phyloP scores from a whole-genome alignment of 1,140 invertebrate genomes.

The Cyclina sinensis region DNA sequence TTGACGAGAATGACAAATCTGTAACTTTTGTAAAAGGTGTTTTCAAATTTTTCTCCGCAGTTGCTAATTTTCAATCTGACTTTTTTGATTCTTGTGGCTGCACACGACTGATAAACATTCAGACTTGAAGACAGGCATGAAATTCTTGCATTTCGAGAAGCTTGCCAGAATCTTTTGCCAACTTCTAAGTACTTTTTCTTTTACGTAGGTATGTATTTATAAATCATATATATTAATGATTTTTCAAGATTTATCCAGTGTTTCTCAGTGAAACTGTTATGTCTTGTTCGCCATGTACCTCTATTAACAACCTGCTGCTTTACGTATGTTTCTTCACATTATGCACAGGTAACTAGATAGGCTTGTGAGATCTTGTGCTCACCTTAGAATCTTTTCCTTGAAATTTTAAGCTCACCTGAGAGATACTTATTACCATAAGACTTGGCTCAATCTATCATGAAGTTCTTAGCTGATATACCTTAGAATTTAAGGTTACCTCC shows the following conservation, averaged over 20 bases:
- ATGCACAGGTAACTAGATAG: too few species aligned
- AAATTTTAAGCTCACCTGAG: too few species aligned
- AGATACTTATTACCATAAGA: too few species aligned
- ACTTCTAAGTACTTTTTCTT: conserved; percentile 40
- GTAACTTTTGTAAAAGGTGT: too few species aligned
- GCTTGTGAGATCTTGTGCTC: too few species aligned
- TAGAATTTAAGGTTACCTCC: too few species aligned
- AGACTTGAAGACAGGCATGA: conserved; percentile 20
- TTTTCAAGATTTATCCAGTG: conserved; percentile 8
- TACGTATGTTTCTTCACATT: neutral
- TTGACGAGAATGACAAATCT: too few species aligned
- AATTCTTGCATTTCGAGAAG: conserved; percentile 28
- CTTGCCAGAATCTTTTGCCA: conserved; percentile 13
- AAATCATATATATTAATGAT: conserved; percentile 40
- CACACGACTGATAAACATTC: conserved; percentile 1
- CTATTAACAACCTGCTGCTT: neutral
- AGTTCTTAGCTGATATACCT: too few species aligned
- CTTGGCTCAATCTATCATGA: too few species aligned
- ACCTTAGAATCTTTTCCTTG: too few species aligned
- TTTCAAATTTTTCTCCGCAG: too few species aligned
- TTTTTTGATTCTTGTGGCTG: neutral
- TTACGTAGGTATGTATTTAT: conserved; percentile 31
- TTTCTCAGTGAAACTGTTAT: neutral
- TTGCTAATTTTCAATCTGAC: too few species aligned
- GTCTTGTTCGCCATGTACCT: conserved; percentile 6